These are phyloP conservation scores for Varecia variegata DNA, from an alignment of 2,797 vertebrate species.

Conservation along the genomic window DNA sequence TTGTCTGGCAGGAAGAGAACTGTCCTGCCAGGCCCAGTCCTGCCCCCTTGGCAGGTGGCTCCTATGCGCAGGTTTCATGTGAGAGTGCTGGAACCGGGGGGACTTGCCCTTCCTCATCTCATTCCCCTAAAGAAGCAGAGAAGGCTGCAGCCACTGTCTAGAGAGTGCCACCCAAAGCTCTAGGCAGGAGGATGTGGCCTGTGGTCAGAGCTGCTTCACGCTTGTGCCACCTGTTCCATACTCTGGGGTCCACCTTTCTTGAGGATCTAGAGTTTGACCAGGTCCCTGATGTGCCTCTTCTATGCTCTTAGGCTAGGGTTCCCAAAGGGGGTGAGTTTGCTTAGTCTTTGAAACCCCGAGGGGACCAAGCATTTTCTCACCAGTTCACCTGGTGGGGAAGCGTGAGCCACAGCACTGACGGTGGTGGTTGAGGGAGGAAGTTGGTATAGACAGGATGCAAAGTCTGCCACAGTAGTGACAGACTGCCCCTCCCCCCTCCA, in stretches of 20 bases:
- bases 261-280: neutral
- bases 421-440: conserved; percentile 31
- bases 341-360: neutral
- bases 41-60: neutral
- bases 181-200: neutral
- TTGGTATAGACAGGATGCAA: conserved; percentile 7
- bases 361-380: neutral
- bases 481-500: neutral
- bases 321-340: neutral
- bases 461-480: neutral
- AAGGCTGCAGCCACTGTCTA: neutral
- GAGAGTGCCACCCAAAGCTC: neutral
- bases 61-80: neutral
- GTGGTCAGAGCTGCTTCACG: neutral
- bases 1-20: neutral
- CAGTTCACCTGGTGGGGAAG: neutral
- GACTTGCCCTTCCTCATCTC: neutral
- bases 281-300: neutral
- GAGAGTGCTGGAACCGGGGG: neutral
- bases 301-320: neutral
- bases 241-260: neutral
- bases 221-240: neutral
- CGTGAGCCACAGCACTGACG: neutral
- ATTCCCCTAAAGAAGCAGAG: neutral
- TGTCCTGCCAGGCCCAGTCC: neutral